A percentile compares a stretch with the other conserved stretches of the same genome.
These are phyloP conservation scores for Mythimna lalbum DNA, from an alignment of 2,888 invertebrate species.

Conservation along the genomic window DNA sequence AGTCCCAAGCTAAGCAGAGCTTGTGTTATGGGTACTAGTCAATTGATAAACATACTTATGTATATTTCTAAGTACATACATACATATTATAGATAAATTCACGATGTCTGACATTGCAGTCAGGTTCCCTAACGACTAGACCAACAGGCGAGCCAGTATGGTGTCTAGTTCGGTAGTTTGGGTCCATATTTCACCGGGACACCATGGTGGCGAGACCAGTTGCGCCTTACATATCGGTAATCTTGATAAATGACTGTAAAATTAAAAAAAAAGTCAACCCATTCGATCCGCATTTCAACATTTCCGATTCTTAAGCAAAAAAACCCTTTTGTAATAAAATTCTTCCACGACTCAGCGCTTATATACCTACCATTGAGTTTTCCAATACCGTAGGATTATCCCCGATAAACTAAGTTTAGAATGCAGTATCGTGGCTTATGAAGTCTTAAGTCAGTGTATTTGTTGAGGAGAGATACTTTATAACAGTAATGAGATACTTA, in stretches of 20 bases:
- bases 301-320: slow-evolving; percentile 8
- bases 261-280: neutral
- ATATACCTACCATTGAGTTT: slow-evolving; percentile 37
- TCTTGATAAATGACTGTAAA: neutral
- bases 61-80: too few species aligned
- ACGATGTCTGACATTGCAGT: too few species aligned
- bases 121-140: too few species aligned
- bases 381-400: slow-evolving; percentile 60
- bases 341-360: slow-evolving; percentile 13
- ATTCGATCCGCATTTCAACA: neutral
- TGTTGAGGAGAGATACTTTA: slow-evolving; percentile 29
- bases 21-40: too few species aligned
- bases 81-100: too few species aligned
- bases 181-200: too few species aligned
- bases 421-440: slow-evolving; percentile 51
- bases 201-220: too few species aligned
- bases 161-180: too few species aligned
- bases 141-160: too few species aligned
- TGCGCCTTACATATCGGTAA: too few species aligned
- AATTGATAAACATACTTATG: too few species aligned
- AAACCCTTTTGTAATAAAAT: slow-evolving; percentile 29
- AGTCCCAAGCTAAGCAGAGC: too few species aligned
- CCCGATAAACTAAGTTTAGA: slow-evolving; percentile 51
- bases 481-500: slow-evolving; percentile 45
- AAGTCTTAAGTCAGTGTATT: slow-evolving; percentile 42